These are phyloP conservation scores for Sicus ferrugineus DNA, from an alignment of 2,888 invertebrate genomes.

Conservation along the genomic window DNA sequence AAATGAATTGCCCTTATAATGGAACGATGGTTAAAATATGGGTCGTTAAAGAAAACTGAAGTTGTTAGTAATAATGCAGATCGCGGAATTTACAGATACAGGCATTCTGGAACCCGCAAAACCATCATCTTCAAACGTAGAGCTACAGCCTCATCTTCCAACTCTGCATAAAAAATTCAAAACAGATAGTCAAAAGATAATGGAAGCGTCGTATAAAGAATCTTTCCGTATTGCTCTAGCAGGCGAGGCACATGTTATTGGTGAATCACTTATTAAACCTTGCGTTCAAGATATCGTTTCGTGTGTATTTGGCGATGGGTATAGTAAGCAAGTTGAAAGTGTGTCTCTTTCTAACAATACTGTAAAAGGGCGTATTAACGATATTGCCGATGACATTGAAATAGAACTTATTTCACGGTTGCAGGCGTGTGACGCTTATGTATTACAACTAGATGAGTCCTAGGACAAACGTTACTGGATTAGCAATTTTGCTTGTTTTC, in stretches of 20 bases:
- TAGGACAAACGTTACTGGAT: slow-evolving; percentile 33
- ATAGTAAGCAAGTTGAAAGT: background rate
- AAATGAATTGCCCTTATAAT: background rate
- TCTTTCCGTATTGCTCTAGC: slow-evolving; percentile 31
- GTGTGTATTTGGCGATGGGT: slow-evolving; percentile 15
- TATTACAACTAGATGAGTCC: slow-evolving; percentile 28
- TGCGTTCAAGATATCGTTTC: slow-evolving; percentile 12
- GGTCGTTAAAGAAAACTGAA: slow-evolving; percentile 2
- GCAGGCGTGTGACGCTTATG: slow-evolving; percentile 26
- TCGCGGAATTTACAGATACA: slow-evolving; percentile 7
- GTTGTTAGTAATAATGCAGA: background rate
- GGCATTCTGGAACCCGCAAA: slow-evolving; percentile 4
- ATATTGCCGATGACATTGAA: background rate
- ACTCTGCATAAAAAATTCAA: slow-evolving; percentile 29
- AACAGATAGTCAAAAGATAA: slow-evolving; percentile 34
- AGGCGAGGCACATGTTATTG: slow-evolving; percentile 35
- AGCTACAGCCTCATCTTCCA: slow-evolving; percentile 11
- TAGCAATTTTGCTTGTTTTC: slow-evolving; percentile 26
- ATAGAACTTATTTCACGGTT: slow-evolving; percentile 18
- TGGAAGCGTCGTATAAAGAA: slow-evolving; percentile 35
- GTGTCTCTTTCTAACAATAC: background rate
- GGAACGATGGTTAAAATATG: slow-evolving; percentile 15
- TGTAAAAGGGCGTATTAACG: background rate
- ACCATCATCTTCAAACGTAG: slow-evolving; percentile 1
- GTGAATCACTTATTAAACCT: slow-evolving; percentile 32